phyloP scores from a whole-genome alignment of 2,113 vertebrate genomes.

The Morone chrysops region DNA sequence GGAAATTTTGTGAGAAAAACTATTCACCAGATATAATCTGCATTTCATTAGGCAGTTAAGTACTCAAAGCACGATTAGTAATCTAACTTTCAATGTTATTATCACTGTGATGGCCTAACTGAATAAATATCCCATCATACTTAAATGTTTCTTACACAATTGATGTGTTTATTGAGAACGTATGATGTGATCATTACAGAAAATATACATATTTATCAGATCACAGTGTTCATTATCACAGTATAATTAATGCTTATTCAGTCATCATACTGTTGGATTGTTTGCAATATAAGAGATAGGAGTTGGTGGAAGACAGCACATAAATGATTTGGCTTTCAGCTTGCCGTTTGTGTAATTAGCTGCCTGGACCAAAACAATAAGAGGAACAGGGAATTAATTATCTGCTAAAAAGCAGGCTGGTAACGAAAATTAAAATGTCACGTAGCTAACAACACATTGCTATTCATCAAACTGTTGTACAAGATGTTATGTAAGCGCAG shows the following conservation, averaged over 20 bases:
- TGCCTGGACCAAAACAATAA: slow-evolving; percentile 38
- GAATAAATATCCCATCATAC: slow-evolving; percentile 1
- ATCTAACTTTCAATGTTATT: slow-evolving; percentile 8
- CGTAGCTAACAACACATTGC: slow-evolving; percentile 4
- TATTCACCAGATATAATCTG: neutral
- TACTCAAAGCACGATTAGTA: slow-evolving; percentile 17
- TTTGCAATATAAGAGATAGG: slow-evolving; percentile 23
- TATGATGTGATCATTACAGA: neutral
- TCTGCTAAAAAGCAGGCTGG: slow-evolving; percentile 6
- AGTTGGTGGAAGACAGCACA: neutral
- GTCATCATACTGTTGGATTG: slow-evolving; percentile 25
- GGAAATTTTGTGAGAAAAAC: neutral
- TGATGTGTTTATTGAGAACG: neutral
- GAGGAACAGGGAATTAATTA: slow-evolving; percentile 44
- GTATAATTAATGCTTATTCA: slow-evolving; percentile 38
- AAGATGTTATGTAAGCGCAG: neutral
- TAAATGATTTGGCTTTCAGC: slow-evolving; percentile 41
- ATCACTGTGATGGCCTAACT: slow-evolving; percentile 4
- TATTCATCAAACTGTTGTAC: slow-evolving; percentile 35
- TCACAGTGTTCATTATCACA: slow-evolving; percentile 29
- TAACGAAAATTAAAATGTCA: slow-evolving; percentile 38
- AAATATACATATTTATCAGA: slow-evolving; percentile 27
- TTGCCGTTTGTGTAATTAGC: slow-evolving; percentile 40
- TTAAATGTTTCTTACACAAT: slow-evolving; percentile 3
- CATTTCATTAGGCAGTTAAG: neutral